Evolutionary conservation across 2,113 vertebrate species (phyloP), one percentile per base, ranked within the genome.

Genomic region (Peromyscus californicus): DNA sequence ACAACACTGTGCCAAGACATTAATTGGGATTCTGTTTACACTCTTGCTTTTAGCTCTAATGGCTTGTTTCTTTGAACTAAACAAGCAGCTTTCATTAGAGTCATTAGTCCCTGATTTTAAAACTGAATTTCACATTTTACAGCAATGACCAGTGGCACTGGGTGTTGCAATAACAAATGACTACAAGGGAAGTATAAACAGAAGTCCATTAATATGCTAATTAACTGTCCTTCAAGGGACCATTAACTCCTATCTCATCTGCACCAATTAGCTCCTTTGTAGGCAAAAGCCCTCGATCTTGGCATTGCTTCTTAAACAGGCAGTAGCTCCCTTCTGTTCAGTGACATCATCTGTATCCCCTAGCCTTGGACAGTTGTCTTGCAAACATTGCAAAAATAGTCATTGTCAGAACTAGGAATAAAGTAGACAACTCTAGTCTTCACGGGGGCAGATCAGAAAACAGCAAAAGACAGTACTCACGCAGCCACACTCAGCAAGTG

Each of bases 191-290:
- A 94, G 70, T 90, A 88, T 93, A 96, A 96, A 95, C 90, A 97
- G 76, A 96, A 95, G 83, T 69, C 95, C 45, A 97, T 96, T 97
- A 97, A 97, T 97, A 98, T 97, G 97, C 92, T 97, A 97, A 98
- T 97, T 97, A 97, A 97, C 80, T 91, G 89, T 93, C 97, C 93
- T 97, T 94, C 2, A 24, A 95, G 89, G 95, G 96, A 72, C 94
- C 95, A 97, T 97, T 97, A 95, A 96, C 88, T 97, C 88, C 76
- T 91, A 96, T 95, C 95, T 97, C 96, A 94, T 97, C 85, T 92
- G 91, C 17, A 79, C 90, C 96, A 97, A 96, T 97, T 97, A 97
- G 97, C 70, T 96, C 76, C 76, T 96, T 97, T 91, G 96, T 95
- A 97, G 84, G 80, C 93, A 97, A 95, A 97, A 92, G 48, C 87